Evolutionary conservation across 2,888 invertebrate species (phyloP), one percentile per base, ranked within the genome.

Genomic region (Sphaerophoria rueppellii): DNA sequence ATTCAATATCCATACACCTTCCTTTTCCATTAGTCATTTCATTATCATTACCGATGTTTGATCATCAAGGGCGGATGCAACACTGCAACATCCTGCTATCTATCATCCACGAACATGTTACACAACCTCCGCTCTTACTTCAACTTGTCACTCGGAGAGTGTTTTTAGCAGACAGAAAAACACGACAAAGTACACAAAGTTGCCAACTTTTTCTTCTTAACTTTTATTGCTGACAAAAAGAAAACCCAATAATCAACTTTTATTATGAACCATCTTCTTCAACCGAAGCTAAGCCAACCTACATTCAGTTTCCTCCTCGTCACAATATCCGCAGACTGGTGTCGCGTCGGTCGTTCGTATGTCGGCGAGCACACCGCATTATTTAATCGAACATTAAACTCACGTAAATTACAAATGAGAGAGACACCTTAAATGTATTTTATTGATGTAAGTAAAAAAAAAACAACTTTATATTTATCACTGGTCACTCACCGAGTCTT

Each of bases 371-470:
- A 54, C 37, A 5, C 6, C 24, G 43, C 40, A 14, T 48, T 32
- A 48, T 57, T 54, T 79, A 83, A 79, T 83, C 79, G 79, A 79
- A 67, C 82, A 55, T 70, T 79, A 74, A 74, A 65, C 82, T 74
- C 82, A 61, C 55, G 61, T 63, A 65, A 35, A 71, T 57, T 58
- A 71, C 55, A 57, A 57, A 77, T 43, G 9, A 43, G 37, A 55
- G 55, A 55, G 32, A 12, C 55, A 37, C 61, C 46, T 16, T 40
- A 14, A 67, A 48, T 63, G 52, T 46, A 52, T 57, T 48, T 72
- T 77, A 60, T 69, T 16, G 78, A 78, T 78, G 57, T 67, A 75
- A 70, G 69, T 32, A 54, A 24, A 50, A 67, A 3, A 34, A 67
- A 35, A 37, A 40, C 37, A 37, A 32, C 12, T 40, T 9, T 40